phyloP scores from a whole-genome alignment of 2,113 vertebrate species.

The Cynoglossus semilaevis region DNA sequence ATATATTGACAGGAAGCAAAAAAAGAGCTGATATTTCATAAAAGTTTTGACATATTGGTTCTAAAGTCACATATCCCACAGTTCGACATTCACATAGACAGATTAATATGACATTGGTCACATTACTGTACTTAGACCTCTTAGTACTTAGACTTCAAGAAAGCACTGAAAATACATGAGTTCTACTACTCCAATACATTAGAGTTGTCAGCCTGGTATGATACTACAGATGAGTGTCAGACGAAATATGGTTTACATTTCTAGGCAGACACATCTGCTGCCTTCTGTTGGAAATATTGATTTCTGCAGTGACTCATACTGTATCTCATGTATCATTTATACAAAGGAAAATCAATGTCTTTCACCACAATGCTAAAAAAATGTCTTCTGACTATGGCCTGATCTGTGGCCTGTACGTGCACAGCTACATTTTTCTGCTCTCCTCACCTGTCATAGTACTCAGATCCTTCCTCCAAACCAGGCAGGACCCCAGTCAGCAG shows the following conservation, averaged over 20 bases:
- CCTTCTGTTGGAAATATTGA: constrained; percentile 11
- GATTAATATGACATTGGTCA: too few relatives aligned
- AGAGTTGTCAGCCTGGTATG: background rate
- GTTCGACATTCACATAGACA: too few relatives aligned
- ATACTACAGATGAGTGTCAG: background rate
- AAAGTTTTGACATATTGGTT: too few relatives aligned
- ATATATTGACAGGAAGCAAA: too few relatives aligned
- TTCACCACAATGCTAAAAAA: constrained; percentile 17
- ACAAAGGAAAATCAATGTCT: constrained; percentile 31
- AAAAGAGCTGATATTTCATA: too few relatives aligned
- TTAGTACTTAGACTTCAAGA: too few relatives aligned
- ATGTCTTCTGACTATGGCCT: constrained; percentile 25
- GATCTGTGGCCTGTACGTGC: background rate
- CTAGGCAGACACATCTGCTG: constrained; percentile 8
- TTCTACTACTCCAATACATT: too few relatives aligned
- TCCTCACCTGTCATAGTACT: constrained; percentile 94
- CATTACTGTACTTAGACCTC: too few relatives aligned
- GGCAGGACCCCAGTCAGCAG: constrained; percentile 94
- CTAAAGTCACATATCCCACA: too few relatives aligned
- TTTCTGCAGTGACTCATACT: constrained; percentile 26
- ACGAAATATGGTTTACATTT: background rate
- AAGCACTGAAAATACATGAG: too few relatives aligned
- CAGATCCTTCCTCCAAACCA: constrained; percentile 95
- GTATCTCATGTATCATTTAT: constrained; percentile 49
- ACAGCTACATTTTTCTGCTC: background rate